phyloP scores from a whole-genome alignment of 2,113 vertebrate genomes.

The Genyomyrus donnyi region DNA sequence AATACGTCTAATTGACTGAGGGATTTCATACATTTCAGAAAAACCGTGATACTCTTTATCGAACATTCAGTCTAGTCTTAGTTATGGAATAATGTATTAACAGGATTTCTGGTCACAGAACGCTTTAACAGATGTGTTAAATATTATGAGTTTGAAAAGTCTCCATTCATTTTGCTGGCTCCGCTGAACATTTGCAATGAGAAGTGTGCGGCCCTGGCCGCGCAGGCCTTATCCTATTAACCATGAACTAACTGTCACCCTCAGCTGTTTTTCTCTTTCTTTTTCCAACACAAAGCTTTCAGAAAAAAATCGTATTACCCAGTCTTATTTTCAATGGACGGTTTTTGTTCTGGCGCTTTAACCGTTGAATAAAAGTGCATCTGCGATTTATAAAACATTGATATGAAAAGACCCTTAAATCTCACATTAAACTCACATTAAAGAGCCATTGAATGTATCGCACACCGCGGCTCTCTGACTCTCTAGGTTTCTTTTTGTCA shows the following conservation, averaged over 20 bases:
- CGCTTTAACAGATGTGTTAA: slow-evolving; percentile 95
- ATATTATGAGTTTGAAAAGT: slow-evolving; percentile 66
- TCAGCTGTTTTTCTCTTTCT: slow-evolving; percentile 85
- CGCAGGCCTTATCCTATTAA: slow-evolving; percentile 91
- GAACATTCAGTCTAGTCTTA: slow-evolving; percentile 14
- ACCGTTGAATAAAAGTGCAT: slow-evolving; percentile 84
- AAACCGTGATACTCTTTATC: slow-evolving; percentile 4
- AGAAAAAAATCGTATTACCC: slow-evolving; percentile 81
- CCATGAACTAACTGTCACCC: slow-evolving; percentile 97
- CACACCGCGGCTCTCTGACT: slow-evolving; percentile 16
- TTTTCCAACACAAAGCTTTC: slow-evolving; percentile 77
- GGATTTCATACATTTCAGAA: background rate
- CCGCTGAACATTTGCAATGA: slow-evolving; percentile 64
- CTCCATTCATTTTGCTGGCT: slow-evolving; percentile 67
- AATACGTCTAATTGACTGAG: slow-evolving; percentile 6
- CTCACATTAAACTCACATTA: slow-evolving; percentile 67
- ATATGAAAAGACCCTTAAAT: slow-evolving; percentile 54
- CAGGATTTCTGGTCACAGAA: slow-evolving; percentile 59
- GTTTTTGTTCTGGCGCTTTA: slow-evolving; percentile 89
- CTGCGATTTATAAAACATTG: slow-evolving; percentile 88
- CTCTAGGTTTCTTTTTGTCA: background rate
- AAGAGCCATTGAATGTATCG: slow-evolving; percentile 56
- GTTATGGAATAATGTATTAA: slow-evolving; percentile 35
- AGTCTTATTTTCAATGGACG: slow-evolving; percentile 82
- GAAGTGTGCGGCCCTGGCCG: slow-evolving; percentile 80